Base-by-base conservation (phyloP, 2,888 invertebrate species). In the Chironomus riparius region DNA sequence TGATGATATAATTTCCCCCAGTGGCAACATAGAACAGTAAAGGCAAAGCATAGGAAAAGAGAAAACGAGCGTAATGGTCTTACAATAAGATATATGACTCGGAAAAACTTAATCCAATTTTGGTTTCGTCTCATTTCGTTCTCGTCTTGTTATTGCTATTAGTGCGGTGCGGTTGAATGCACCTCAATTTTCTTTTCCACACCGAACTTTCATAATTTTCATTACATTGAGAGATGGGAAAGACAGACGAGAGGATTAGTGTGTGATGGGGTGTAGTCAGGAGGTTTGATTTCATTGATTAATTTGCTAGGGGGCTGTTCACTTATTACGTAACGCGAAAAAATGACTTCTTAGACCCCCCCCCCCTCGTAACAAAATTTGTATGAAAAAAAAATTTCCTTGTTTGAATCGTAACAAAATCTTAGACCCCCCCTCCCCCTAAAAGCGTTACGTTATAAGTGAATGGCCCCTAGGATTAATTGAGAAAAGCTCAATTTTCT, bases 41-140 rank as follows among this genome's bases (percentile, higher is more conserved):
- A 28, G 7, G 15, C n/a, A n/a, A n/a, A n/a, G 62, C 62, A 21
- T n/a, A 7, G 5, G 50, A 13, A 5, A n/a, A n/a, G n/a, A n/a
- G n/a, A n/a, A 15, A 18, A 56, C 4, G 62, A 62, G 62, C 62
- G 62, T 22, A 62, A 62, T 62, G 62, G 62, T 62, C 22, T 62
- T 22, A 69, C 61, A 72, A 72, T 72, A 72, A 72, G 72, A 72
- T 72, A 72, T 61, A 61, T 72, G 72, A 48, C 38, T 61, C 10
- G 72, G 61, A 72, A 72, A 72, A 72, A 62, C 72, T 72, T 72
- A 72, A 72, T 72, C 72, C 62, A 72, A 72, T 72, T 72, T 72
- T 62, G 62, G 72, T 72, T 72, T 72, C 72, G 47, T 72, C 72
- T 72, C 72, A 70, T 56, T 62, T 62, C 62, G 22, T 61, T 28